Evolutionary conservation across 2,888 invertebrate species (phyloP), one percentile per base, ranked within the genome.

Genomic region (Theretra japonica): DNA sequence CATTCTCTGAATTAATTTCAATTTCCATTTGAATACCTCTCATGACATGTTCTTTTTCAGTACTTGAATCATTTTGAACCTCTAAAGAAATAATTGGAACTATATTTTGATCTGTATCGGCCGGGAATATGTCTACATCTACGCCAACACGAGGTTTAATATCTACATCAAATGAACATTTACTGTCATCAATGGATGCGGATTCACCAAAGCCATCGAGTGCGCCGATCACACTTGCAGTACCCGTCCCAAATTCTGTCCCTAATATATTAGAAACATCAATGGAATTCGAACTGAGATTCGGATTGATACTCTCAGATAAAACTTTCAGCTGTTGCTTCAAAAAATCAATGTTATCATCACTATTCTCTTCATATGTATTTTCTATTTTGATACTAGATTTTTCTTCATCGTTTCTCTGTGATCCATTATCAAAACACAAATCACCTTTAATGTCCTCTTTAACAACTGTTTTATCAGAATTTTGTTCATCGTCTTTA

Each of bases 321-420:
- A 41, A n/a, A 17, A 70, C 58, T 68, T 68, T 62, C 30, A 57
- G 33, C 57, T 57, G 58, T 41, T 72, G 19, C 28, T 70, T 48
- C 17, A 33, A 58, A 30, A 58, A 33, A 19, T 25, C 15, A 19
- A 68, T 4, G 58, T 41, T 21, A n/a, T 53, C 41, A 19, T 69
- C 30, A 69, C 30, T 60, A 48, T 48, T 65, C 15, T 41, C 48
- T 15, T 65, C 65, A 65, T 17, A 48, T 23, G 48, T 21, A n/a
- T 48, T 65, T 65, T 65, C 65, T 65, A 41, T 17, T 48, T 65
- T 41, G 0, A 41, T 41, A 41, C 41, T 23, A 41, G 65, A 30
- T 7, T 60, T n/a, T 8, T 33, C 15, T 4, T 65, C 23, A 48
- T 23, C 23, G 11, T 21, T 48, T 65, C 41, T 21, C 33, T 30